Conservation (phyloP, 2,888 invertebrate species). For the Drosophila macrospina region DNA sequence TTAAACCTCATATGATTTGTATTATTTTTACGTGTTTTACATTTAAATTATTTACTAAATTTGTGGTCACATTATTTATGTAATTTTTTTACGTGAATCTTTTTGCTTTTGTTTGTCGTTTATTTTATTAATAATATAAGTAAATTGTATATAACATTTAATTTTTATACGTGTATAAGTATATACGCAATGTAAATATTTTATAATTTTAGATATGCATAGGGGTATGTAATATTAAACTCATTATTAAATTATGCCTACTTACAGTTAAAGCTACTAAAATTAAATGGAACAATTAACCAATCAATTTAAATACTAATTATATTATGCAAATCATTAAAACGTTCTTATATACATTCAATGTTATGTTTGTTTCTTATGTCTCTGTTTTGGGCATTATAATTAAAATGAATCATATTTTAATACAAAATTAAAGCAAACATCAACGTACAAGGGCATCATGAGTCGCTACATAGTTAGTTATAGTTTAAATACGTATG, state of each 20-base stretch:
- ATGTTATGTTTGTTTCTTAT: slow-evolving; percentile 1
- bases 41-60: slow-evolving; percentile 42
- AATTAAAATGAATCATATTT: slow-evolving; percentile 1
- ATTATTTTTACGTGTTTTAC: slow-evolving; percentile 39
- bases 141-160: slow-evolving; percentile 46
- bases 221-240: slow-evolving; percentile 23
- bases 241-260: slow-evolving; percentile 35
- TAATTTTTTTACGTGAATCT: slow-evolving; percentile 21
- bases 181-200: slow-evolving; percentile 37
- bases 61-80: slow-evolving; percentile 23
- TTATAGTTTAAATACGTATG: too few species aligned
- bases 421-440: background rate
- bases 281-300: slow-evolving; percentile 57
- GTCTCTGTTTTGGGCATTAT: background rate
- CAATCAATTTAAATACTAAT: slow-evolving; percentile 46
- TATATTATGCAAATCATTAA: slow-evolving; percentile 15
- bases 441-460: background rate
- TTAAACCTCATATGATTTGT: slow-evolving; percentile 39
- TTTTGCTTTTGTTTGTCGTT: slow-evolving; percentile 8
- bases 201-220: slow-evolving; percentile 29
- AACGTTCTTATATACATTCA: slow-evolving; percentile 29
- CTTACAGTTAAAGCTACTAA: slow-evolving; percentile 33
- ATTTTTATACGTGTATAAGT: slow-evolving; percentile 22
- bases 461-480: too few species aligned
- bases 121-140: slow-evolving; percentile 34